Conservation (phyloP, 2,113 vertebrate genomes). For the Neopipo cinnamomea region DNA sequence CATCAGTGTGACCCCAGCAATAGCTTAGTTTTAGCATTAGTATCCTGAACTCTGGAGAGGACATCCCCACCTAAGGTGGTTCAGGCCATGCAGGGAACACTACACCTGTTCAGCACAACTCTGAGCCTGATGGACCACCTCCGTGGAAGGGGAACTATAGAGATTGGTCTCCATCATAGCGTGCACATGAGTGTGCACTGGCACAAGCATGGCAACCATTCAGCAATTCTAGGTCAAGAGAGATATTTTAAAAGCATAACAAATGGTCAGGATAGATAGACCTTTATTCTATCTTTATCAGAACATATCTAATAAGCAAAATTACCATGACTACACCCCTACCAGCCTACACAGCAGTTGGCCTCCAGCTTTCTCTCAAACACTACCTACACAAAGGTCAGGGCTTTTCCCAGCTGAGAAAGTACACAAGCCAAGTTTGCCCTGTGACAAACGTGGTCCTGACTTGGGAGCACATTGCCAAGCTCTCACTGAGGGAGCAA, state of each 20-base stretch:
- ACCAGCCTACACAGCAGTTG: not conserved
- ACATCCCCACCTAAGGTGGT: not conserved
- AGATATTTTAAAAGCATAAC: not conserved
- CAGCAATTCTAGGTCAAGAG: not conserved
- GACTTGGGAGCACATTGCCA: not conserved
- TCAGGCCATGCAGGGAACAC: not conserved
- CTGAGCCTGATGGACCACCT: not conserved
- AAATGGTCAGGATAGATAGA: not conserved
- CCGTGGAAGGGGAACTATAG: not conserved
- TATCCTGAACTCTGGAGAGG: not conserved
- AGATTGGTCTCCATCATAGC: not conserved
- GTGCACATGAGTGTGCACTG: rapidly evolving
- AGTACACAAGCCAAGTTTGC: not conserved
- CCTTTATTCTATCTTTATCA: not conserved
- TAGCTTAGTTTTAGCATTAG: not conserved
- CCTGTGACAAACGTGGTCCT: conserved; percentile 21
- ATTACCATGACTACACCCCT: not conserved
- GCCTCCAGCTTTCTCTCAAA: not conserved
- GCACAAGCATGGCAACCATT: not conserved
- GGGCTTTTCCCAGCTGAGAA: conserved; percentile 14
- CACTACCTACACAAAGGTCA: not conserved
- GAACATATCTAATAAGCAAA: not conserved
- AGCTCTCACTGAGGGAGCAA: not conserved
- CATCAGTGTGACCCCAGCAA: not conserved
- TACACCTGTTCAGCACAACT: rapidly evolving